These are phyloP conservation scores for Tadarida brasiliensis DNA, from an alignment of 2,797 vertebrate genomes.

Conservation along the genomic window DNA sequence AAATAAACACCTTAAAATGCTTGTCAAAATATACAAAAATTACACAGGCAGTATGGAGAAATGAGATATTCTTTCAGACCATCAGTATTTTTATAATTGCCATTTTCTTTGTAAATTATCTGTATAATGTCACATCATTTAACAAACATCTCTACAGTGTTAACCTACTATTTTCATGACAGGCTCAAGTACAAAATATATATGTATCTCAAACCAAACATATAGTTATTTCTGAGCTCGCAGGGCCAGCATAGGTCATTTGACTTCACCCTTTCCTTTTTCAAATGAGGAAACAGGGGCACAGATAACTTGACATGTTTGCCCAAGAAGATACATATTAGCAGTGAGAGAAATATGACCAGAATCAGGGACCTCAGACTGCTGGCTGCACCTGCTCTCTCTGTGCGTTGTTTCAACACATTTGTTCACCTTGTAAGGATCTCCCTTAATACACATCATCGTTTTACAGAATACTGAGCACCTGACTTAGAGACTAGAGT, in stretches of 20 bases:
- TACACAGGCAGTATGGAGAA: neutral
- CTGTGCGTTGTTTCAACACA: neutral
- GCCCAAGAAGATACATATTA: neutral
- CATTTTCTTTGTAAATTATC: neutral
- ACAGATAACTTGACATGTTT: neutral
- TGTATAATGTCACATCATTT: neutral
- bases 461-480: neutral
- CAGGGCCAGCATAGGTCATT: neutral
- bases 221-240: neutral
- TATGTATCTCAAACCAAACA: neutral
- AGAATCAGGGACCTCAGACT: neutral
- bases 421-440: neutral
- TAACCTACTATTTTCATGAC: neutral
- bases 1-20: conserved; percentile 75
- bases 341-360: neutral
- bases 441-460: neutral
- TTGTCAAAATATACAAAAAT: conserved; percentile 64
- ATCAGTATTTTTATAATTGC: neutral
- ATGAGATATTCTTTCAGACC: neutral
- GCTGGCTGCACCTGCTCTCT: neutral
- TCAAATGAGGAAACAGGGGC: neutral
- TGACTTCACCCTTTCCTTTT: conserved; percentile 10
- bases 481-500: neutral
- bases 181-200: neutral
- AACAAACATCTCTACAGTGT: neutral